Evolutionary conservation across 1,140 invertebrate species (phyloP), one percentile per base, ranked within the genome.

Genomic region (Calephelis virginiensis): DNA sequence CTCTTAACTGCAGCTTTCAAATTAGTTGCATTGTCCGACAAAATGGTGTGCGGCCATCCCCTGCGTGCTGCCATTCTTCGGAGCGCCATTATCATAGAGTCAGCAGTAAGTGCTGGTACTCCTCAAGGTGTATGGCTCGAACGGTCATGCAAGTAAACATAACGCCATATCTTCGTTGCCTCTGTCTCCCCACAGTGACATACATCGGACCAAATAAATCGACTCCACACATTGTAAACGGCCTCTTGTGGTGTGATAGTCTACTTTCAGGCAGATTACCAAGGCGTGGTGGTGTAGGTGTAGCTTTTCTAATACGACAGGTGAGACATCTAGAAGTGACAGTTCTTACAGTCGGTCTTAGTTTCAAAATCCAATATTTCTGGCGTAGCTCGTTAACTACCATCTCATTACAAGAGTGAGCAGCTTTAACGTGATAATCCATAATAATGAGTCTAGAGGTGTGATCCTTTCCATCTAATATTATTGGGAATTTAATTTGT

Each of bases 121-220:
- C 6, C 38, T 67, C 66, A 7, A 62, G 10, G 48, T 67, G 56
- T 14, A 67, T 17, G 0, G 60, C 59, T 8, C 66, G 37, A 4
- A 45, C 47, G 60, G 64, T 77, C 49, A 73, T 64, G 62, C 83
- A 90, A 0, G 85, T 92, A 60, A 89, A 90, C 8, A 93, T 12
- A 6, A 73, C 81, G 5, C 85, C 73, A 63, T 75, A 91, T 8
- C 81, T 50, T 4, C 48, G 48, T 12, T 12, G 61, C 61, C 90
- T 90, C 43, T 83, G 74, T 8, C 40, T 66, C 1, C 76, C 48
- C 4, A 40, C 38, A 40, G 38, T 40, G 38, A 40, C 38, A 40
- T 40, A 4, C 7, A 40, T 40, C 38, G 38, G 38, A 4, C 38
- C 38, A 7, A 40, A 40, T 7, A 40, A 7, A 40, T 40, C 38